Evolutionary conservation across 2,113 vertebrate genomes (phyloP).

Genomic region (Tachysurus fulvidraco): DNA sequence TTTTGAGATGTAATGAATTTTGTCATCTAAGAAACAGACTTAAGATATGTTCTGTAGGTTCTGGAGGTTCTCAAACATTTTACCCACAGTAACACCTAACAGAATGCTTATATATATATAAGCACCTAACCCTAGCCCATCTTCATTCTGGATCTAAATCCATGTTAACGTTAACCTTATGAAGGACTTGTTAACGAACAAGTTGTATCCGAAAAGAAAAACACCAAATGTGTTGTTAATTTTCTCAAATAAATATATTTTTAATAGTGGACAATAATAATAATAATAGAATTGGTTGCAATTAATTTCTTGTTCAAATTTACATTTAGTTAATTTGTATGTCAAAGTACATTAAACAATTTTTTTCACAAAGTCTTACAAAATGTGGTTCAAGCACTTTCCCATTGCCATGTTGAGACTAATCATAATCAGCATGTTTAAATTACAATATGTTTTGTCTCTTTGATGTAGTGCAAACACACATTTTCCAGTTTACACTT

Average conservation of each 20-base stretch:
- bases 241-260: neutral
- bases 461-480: constrained; percentile 15
- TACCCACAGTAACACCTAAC: neutral
- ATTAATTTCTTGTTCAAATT: neutral
- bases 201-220: neutral
- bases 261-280: neutral
- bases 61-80: neutral
- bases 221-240: neutral
- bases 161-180: neutral
- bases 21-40: neutral
- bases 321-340: neutral
- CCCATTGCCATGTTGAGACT: neutral
- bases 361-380: neutral
- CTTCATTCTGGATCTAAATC: neutral
- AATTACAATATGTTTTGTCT: neutral
- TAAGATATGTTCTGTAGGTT: neutral
- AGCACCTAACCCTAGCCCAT: neutral
- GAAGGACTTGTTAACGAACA: neutral
- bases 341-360: neutral
- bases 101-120: too few relatives aligned
- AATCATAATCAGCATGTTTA: neutral
- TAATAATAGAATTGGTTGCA: neutral
- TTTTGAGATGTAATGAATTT: neutral
- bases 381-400: neutral
- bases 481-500: constrained; percentile 27